Evolutionary conservation across 1,140 invertebrate genomes (phyloP).

Genomic region (Nasonia longicornis): DNA sequence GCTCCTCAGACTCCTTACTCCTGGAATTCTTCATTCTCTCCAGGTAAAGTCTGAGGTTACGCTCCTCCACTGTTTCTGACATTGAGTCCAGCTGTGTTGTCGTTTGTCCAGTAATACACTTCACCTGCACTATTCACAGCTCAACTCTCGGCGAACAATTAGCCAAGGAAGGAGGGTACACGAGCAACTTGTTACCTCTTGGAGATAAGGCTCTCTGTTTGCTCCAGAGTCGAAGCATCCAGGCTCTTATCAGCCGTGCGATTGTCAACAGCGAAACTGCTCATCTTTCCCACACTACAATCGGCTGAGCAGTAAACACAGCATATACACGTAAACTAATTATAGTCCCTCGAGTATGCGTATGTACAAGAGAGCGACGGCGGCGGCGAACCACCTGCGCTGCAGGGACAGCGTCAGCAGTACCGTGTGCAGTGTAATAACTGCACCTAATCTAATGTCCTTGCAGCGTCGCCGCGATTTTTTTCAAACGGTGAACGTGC

Average conservation of each 20-base stretch:
- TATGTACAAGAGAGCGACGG: neutral
- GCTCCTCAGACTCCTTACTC: conserved; percentile 65
- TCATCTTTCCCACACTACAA: conserved; percentile 5
- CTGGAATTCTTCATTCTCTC: conserved; percentile 67
- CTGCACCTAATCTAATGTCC: neutral
- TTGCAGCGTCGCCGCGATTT: conserved; percentile 37
- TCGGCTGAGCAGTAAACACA: neutral
- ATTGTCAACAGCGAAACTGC: neutral
- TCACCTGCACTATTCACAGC: neutral
- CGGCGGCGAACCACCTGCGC: conserved; percentile 11
- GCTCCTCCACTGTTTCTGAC: conserved; percentile 64
- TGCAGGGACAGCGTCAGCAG: neutral
- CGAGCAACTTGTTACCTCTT: conserved; percentile 8
- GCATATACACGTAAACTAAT: neutral
- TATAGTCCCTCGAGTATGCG: neutral
- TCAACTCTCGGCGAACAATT: neutral
- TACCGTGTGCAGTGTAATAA: too few species aligned
- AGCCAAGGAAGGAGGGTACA: neutral
- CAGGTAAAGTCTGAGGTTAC: conserved; percentile 59
- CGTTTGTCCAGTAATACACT: neutral
- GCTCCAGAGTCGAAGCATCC: conserved; percentile 1
- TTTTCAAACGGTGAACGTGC: conserved; percentile 26
- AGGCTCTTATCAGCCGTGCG: neutral
- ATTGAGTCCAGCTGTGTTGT: conserved; percentile 45
- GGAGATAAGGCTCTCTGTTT: neutral